Conservation (phyloP, 2,113 vertebrate genomes). For the Silurus glanis region DNA sequence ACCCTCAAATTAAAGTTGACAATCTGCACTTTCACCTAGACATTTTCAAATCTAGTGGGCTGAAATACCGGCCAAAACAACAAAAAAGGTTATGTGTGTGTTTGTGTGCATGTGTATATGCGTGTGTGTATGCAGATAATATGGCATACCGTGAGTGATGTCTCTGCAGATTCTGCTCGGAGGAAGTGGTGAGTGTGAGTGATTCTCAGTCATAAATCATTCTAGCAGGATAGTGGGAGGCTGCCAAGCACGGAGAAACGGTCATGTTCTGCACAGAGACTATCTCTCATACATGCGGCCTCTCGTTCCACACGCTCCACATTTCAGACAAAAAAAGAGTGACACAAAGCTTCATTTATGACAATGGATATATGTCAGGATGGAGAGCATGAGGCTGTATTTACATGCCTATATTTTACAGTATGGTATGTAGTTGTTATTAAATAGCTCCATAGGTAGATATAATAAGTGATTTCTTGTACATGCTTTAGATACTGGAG, state of each 20-base stretch:
- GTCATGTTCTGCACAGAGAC: constrained; percentile 54
- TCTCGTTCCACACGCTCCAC: constrained; percentile 4
- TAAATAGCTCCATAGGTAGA: background rate
- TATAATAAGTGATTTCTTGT: background rate
- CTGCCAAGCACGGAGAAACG: constrained; percentile 51
- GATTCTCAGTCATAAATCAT: constrained; percentile 78
- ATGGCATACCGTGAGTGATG: constrained; percentile 51
- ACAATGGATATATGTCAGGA: background rate
- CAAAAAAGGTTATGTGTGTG: background rate
- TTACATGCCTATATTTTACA: background rate
- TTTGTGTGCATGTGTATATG: background rate
- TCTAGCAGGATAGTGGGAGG: constrained; percentile 65
- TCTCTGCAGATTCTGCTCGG: constrained; percentile 74
- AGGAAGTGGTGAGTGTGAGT: constrained; percentile 79
- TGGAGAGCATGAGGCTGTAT: background rate
- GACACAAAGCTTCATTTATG: background rate
- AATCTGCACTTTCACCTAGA: constrained; percentile 35
- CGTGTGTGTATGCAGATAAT: background rate
- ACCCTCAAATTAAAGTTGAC: constrained; percentile 66
- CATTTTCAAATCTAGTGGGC: constrained; percentile 15
- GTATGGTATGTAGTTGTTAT: background rate
- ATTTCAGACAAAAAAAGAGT: background rate
- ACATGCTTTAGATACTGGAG: background rate
- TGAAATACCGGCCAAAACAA: constrained; percentile 6
- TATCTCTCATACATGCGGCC: constrained; percentile 9